Evolutionary conservation across 2,888 invertebrate species (phyloP), one percentile per base, ranked within the genome.

Genomic region (Nysson spinosus): DNA sequence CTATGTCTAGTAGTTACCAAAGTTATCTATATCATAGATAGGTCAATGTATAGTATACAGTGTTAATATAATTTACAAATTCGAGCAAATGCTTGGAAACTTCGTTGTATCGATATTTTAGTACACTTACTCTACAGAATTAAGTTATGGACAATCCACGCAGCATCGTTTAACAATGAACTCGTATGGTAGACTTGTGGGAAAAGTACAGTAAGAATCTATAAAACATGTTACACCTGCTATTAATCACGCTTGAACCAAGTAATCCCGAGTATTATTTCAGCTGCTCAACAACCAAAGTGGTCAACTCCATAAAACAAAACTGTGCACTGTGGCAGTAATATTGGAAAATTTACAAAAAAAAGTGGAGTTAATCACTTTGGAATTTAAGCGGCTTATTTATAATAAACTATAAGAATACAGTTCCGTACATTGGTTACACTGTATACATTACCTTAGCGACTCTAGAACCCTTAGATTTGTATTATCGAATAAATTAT

Each of bases 401-500:
- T 30, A 12, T 11, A 37, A 11, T 26, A 22, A 32, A 39, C 16
- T 30, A 37, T 46, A 14, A 22, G 43, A 58, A 16, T 68, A 74
- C 22, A 55, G 60, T 74, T 63, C 47, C 58, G 44, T 67, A 72
- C 54, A 58, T 62, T 67, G 47, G 46, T 52, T 60, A 61, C 49
- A 58, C 51, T 68, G 61, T 61, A 68, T 52, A 60, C 49, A 52
- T 37, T 69, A 56, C 52, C 70, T 46, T 60, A 56, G 55, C 11
- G 20, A 32, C 51, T 22, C 58, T 51, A 52, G 51, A 67, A 60
- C 49, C 44, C 64, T 42, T 56, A 50, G 42, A 64, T 66, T 75
- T 71, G 60, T 73, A 65, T 70, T 37, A 57, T 66, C 68, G 60
- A 75, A 75, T 77, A 77, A 75, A 75, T 72, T 75, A 78, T 79